Conservation (phyloP, 1,140 invertebrate genomes). For the Drosophila virilis region DNA sequence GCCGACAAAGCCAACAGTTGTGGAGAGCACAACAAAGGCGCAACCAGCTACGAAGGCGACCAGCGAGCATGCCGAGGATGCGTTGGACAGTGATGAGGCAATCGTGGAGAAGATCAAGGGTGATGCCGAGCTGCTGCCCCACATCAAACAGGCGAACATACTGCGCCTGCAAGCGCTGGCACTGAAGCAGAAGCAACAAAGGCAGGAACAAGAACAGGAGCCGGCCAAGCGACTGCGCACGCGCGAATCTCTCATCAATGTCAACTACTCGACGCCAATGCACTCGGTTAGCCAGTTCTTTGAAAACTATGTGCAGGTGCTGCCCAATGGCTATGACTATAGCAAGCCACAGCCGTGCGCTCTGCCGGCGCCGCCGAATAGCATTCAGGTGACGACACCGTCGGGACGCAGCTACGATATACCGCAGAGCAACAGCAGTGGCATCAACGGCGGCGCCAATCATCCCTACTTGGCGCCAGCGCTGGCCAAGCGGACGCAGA, state of each 20-base stretch:
- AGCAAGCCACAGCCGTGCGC: slow-evolving; percentile 59
- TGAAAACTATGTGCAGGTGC: slow-evolving; percentile 74
- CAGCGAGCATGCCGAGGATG: slow-evolving; percentile 34
- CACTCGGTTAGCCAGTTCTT: slow-evolving; percentile 71
- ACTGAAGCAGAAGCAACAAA: slow-evolving; percentile 14
- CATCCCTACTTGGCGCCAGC: slow-evolving; percentile 74
- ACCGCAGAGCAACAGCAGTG: slow-evolving; percentile 73
- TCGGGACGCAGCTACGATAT: slow-evolving; percentile 78
- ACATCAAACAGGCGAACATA: slow-evolving; percentile 67
- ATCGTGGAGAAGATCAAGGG: slow-evolving; percentile 78
- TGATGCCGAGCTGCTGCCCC: slow-evolving; percentile 76
- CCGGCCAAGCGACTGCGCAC: slow-evolving; percentile 41
- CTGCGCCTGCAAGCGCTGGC: slow-evolving; percentile 60
- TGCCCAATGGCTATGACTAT: slow-evolving; percentile 75
- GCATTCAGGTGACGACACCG: slow-evolving; percentile 74
- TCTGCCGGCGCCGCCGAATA: slow-evolving; percentile 43
- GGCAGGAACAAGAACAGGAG: slow-evolving; percentile 24
- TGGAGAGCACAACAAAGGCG: slow-evolving; percentile 37
- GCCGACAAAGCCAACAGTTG: slow-evolving; percentile 23
- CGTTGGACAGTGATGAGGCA: slow-evolving; percentile 56
- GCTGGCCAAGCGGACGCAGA: slow-evolving; percentile 60
- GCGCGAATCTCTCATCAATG: slow-evolving; percentile 63
- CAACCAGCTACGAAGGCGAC: slow-evolving; percentile 33
- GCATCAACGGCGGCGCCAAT: slow-evolving; percentile 63
- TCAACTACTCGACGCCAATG: slow-evolving; percentile 78